Evolutionary conservation across 1,140 invertebrate genomes (phyloP).

Genomic region (Cryptotermes secundus): DNA sequence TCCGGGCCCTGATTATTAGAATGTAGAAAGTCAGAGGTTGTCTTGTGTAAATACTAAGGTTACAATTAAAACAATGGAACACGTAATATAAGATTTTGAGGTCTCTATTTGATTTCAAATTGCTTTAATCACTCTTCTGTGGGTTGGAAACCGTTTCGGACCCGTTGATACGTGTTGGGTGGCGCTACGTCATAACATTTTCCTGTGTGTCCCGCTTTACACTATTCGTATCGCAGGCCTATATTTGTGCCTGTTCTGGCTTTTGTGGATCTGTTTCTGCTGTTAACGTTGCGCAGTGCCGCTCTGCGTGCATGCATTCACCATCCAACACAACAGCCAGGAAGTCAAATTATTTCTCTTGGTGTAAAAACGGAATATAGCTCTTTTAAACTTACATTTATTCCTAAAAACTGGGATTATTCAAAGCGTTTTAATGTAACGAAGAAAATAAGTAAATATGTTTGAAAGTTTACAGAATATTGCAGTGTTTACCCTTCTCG

Average conservation of each 20-base stretch:
- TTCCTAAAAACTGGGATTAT: no score
- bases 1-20: no score
- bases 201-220: background rate
- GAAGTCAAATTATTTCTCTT: background rate
- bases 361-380: background rate
- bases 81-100: background rate
- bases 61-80: background rate
- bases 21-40: no score
- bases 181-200: background rate
- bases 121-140: background rate
- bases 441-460: no score
- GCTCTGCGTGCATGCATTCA: background rate
- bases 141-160: background rate
- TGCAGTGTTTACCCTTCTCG: no score
- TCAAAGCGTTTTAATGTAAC: no score
- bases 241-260: constrained; percentile 2
- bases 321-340: background rate
- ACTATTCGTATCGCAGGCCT: no score
- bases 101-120: background rate
- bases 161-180: background rate
- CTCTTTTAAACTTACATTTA: background rate
- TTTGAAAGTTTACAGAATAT: no score
- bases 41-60: background rate
- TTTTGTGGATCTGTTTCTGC: background rate
- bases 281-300: background rate